These are phyloP conservation scores for Nothobranchius furzeri DNA, from an alignment of 2,113 vertebrate genomes.

Conservation along the genomic window DNA sequence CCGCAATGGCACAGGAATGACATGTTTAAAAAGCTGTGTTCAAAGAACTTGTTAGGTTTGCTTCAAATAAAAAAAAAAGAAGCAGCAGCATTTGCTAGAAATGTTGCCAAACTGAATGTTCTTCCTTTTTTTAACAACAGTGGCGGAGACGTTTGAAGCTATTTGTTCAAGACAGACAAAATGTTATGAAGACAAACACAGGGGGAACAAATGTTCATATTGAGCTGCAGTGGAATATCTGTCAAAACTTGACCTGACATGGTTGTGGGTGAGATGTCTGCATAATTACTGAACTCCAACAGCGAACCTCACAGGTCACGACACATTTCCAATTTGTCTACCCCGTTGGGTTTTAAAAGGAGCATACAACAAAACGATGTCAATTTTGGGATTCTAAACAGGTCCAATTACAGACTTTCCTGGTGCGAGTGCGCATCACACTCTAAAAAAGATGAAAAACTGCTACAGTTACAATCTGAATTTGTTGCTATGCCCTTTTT, in stretches of 20 bases:
- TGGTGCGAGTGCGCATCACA: background rate
- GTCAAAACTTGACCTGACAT: constrained; percentile 66
- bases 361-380: constrained; percentile 10
- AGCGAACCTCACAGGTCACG: constrained; percentile 45
- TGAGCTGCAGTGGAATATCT: constrained; percentile 62
- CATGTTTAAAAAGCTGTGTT: background rate
- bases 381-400: background rate
- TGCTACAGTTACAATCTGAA: background rate
- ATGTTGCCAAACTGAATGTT: constrained; percentile 22
- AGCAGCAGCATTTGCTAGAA: background rate
- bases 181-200: constrained; percentile 54
- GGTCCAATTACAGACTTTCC: background rate
- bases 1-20: background rate
- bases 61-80: constrained; percentile 9
- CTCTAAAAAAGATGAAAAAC: background rate
- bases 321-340: constrained; percentile 50
- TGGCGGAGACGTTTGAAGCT: constrained; percentile 23
- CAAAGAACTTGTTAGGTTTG: background rate
- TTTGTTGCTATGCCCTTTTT: background rate
- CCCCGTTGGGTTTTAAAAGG: constrained; percentile 21
- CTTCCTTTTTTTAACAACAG: background rate
- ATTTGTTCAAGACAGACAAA: constrained; percentile 43
- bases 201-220: constrained; percentile 43
- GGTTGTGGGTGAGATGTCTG: constrained; percentile 52
- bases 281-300: constrained; percentile 39